Evolutionary conservation across 2,888 invertebrate species (phyloP).

Genomic region (Automeris io): DNA sequence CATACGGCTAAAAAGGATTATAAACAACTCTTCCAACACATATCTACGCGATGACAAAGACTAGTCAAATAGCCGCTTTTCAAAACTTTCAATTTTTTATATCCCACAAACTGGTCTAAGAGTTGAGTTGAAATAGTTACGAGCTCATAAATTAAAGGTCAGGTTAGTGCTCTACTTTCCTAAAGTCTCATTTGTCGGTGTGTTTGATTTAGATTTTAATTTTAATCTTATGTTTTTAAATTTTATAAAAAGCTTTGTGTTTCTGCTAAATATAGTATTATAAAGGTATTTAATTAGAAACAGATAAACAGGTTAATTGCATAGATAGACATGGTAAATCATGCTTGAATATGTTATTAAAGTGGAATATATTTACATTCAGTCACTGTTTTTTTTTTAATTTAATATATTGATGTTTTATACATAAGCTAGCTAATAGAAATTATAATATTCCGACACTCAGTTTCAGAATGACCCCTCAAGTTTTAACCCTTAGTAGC

Average conservation of each 20-base stretch:
- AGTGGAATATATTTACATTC: too few species aligned
- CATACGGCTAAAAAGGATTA: neutral
- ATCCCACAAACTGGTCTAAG: neutral
- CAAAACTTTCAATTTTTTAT: constrained; percentile 1
- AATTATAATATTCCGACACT: too few species aligned
- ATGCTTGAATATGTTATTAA: too few species aligned
- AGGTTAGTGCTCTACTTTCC: constrained; percentile 1
- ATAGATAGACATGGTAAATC: too few species aligned
- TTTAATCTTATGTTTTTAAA: neutral
- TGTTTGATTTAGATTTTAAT: neutral
- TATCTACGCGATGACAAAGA: neutral
- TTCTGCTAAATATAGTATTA: neutral
- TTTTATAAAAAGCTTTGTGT: neutral
- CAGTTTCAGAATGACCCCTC: too few species aligned
- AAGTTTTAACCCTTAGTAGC: too few species aligned
- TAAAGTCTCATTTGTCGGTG: neutral
- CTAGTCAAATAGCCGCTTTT: neutral
- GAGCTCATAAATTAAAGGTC: neutral
- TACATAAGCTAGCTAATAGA: too few species aligned
- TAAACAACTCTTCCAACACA: neutral
- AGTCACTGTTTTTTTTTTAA: too few species aligned
- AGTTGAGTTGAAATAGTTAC: neutral
- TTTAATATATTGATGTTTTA: too few species aligned
- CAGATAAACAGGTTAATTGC: too few species aligned
- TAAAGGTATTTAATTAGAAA: neutral